phyloP scores from a whole-genome alignment of 2,797 vertebrate species.

The Taenioides sp. region DNA sequence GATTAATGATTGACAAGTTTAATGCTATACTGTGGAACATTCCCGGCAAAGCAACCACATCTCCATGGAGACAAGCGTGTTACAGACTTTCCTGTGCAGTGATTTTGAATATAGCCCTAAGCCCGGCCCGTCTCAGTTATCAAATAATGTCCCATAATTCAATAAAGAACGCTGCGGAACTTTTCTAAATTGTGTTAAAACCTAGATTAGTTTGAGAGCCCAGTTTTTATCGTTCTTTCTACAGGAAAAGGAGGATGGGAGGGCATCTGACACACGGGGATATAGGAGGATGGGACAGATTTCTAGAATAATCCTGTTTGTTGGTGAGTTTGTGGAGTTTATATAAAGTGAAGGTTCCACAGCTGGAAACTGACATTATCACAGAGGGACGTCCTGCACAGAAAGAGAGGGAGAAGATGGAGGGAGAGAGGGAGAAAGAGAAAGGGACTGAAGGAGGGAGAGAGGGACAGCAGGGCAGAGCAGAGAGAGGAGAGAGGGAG shows the following conservation, averaged over 20 bases:
- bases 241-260: no score
- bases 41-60: no score
- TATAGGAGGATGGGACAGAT: no score
- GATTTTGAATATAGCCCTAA: no score
- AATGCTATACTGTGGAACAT: background rate
- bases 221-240: background rate
- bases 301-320: no score
- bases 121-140: no score
- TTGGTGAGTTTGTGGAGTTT: background rate
- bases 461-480: no score
- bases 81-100: no score
- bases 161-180: background rate
- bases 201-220: background rate
- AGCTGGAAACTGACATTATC: constrained; percentile 3
- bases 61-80: no score
- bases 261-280: no score
- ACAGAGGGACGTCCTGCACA: background rate
- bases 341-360: background rate
- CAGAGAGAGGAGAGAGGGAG: background rate
- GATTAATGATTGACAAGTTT: background rate
- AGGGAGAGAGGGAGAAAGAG: background rate
- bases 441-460: background rate
- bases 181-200: background rate
- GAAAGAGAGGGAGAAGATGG: background rate
- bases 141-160: background rate